Percentiles rank a stretch among this genome's conserved stretches.
Conservation (phyloP, 2,113 vertebrate genomes). For the Catagonus wagneri region DNA sequence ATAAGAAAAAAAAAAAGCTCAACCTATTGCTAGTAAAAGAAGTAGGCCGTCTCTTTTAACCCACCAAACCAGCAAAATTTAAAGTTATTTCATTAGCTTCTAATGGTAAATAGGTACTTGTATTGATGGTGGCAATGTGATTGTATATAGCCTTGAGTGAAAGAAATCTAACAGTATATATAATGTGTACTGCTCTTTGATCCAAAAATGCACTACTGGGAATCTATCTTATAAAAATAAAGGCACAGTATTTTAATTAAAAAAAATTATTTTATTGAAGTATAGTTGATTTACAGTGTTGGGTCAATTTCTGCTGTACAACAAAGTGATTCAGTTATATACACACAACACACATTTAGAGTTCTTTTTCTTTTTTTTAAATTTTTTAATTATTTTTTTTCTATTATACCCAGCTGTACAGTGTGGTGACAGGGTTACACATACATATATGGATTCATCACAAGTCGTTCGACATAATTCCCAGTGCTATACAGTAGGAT, state of each 20-base stretch:
- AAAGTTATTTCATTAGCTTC: background rate
- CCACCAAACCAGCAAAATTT: background rate
- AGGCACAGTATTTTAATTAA: background rate
- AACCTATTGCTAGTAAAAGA: background rate
- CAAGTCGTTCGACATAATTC: too few relatives aligned
- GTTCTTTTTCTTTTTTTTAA: too few relatives aligned
- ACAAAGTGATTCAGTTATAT: too few relatives aligned
- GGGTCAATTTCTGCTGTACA: too few relatives aligned
- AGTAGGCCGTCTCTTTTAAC: background rate
- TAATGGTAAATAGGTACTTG: background rate
- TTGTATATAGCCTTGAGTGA: background rate
- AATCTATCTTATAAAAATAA: background rate
- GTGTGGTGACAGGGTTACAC: too few relatives aligned
- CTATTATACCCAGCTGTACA: too few relatives aligned
- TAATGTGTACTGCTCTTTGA: background rate
- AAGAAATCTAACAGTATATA: background rate
- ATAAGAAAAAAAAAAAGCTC: background rate
- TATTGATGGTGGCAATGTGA: background rate
- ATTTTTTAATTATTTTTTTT: too few relatives aligned
- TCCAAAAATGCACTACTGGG: background rate
- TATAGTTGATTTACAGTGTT: too few relatives aligned
- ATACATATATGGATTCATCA: too few relatives aligned
- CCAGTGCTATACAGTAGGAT: too few relatives aligned
- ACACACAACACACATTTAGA: too few relatives aligned
- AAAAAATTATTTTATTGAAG: background rate